Evolutionary conservation across 2,113 vertebrate species (phyloP).

Genomic region (Eudyptes chrysolophus): DNA sequence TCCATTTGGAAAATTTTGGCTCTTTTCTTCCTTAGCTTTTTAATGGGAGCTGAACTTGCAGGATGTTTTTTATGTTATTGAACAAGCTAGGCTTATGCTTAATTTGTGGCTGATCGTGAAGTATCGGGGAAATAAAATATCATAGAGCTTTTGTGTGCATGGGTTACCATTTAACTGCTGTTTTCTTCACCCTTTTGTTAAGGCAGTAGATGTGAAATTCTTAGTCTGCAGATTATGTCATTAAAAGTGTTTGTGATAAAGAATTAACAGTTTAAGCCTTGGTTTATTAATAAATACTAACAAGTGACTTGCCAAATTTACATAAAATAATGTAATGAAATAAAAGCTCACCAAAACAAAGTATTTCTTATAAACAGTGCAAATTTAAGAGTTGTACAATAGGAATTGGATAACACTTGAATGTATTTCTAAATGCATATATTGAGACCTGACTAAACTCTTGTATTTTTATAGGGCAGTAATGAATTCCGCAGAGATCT

Average conservation of each 20-base stretch:
- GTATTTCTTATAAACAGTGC: neutral
- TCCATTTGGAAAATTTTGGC: neutral
- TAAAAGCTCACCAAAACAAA: neutral
- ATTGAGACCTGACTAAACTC: neutral
- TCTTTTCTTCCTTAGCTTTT: neutral
- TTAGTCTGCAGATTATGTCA: neutral
- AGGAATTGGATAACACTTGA: neutral
- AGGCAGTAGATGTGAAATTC: neutral
- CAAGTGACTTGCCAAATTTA: neutral
- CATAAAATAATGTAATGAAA: neutral
- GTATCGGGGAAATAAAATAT: neutral
- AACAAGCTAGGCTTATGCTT: neutral
- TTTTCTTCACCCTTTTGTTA: neutral
- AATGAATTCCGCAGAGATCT: neutral
- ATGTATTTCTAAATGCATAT: neutral
- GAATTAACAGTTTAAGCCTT: neutral
- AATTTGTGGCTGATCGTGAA: neutral
- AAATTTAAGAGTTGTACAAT: neutral
- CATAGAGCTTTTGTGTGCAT: neutral
- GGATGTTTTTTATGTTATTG: neutral
- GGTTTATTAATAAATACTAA: neutral
- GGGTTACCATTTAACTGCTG: neutral
- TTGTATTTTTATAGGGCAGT: neutral
- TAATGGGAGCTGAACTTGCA: neutral
- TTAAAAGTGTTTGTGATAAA: neutral